Evolutionary conservation across 2,113 vertebrate species (phyloP).

Genomic region (Sminthopsis crassicaudata): DNA sequence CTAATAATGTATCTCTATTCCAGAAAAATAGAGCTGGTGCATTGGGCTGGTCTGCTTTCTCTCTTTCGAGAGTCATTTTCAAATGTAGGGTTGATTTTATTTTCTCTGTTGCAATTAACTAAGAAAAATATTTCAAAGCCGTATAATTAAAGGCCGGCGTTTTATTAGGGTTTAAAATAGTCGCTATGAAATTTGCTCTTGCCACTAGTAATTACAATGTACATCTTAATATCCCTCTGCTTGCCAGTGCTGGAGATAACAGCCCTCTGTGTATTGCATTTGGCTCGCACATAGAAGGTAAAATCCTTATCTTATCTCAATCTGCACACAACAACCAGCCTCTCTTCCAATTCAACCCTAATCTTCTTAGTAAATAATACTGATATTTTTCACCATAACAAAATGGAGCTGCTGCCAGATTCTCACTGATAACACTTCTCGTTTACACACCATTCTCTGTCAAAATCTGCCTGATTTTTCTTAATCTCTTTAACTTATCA

Average conservation of each 20-base stretch:
- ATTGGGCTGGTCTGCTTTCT: slow-evolving; percentile 78
- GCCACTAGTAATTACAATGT: slow-evolving; percentile 97
- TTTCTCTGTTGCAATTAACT: slow-evolving; percentile 86
- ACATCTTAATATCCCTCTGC: slow-evolving; percentile 97
- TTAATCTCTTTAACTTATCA: slow-evolving; percentile 91
- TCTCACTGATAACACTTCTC: slow-evolving; percentile 90
- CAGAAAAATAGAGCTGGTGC: slow-evolving; percentile 75
- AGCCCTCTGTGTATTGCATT: slow-evolving; percentile 86
- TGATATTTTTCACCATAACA: slow-evolving; percentile 97
- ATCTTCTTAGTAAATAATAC: slow-evolving; percentile 99
- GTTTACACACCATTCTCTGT: slow-evolving; percentile 93
- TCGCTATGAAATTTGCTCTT: slow-evolving; percentile 95
- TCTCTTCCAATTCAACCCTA: slow-evolving; percentile 98
- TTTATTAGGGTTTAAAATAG: slow-evolving; percentile 88
- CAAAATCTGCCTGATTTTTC: slow-evolving; percentile 88
- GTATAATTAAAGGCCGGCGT: slow-evolving; percentile 88
- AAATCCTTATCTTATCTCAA: slow-evolving; percentile 98
- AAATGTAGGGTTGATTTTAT: slow-evolving; percentile 84
- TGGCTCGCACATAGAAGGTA: slow-evolving; percentile 88
- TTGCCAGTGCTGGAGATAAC: slow-evolving; percentile 94
- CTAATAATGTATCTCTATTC: slow-evolving; percentile 8
- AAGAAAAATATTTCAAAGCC: slow-evolving; percentile 88
- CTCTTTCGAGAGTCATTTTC: slow-evolving; percentile 86
- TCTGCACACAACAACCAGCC: slow-evolving; percentile 98
- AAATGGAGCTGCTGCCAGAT: slow-evolving; percentile 90